A percentile compares a stretch with the other conserved stretches of the same genome.
Conservation (phyloP, 2,113 vertebrate genomes). For the Upupa epops region DNA sequence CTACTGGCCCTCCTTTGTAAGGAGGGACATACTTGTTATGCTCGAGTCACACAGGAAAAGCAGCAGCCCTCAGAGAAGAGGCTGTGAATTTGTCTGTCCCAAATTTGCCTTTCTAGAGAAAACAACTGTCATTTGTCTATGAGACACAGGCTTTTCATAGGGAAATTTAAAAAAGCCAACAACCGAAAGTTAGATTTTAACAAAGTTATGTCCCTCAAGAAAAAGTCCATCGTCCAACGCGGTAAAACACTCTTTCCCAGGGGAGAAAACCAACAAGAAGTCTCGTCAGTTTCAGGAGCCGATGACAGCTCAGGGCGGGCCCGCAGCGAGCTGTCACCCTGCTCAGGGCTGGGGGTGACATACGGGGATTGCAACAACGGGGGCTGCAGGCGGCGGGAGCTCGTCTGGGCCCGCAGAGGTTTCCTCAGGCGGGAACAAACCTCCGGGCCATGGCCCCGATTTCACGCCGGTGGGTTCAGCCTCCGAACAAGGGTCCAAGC, state of each 20-base stretch:
- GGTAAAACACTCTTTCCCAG: background rate
- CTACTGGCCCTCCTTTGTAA: background rate
- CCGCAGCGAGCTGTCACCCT: background rate
- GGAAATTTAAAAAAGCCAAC: background rate
- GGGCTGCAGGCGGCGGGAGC: background rate
- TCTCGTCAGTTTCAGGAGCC: background rate
- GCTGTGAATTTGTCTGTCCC: background rate
- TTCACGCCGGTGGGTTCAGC: background rate
- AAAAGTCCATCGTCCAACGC: background rate
- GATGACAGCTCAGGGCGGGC: background rate
- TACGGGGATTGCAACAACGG: background rate
- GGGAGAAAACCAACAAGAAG: too few species aligned
- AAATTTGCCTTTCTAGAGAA: background rate
- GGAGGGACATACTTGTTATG: background rate
- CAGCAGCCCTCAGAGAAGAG: background rate
- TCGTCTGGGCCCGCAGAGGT: background rate
- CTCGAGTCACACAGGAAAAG: background rate
- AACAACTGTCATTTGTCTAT: background rate
- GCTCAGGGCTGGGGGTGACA: background rate
- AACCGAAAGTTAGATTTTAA: background rate
- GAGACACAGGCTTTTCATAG: background rate
- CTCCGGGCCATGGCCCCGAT: fast-evolving
- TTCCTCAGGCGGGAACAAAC: background rate
- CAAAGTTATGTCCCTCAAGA: background rate
- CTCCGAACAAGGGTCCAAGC: background rate